Base-by-base conservation (phyloP, 2,797 vertebrate species). In the Lacerta viridis region DNA sequence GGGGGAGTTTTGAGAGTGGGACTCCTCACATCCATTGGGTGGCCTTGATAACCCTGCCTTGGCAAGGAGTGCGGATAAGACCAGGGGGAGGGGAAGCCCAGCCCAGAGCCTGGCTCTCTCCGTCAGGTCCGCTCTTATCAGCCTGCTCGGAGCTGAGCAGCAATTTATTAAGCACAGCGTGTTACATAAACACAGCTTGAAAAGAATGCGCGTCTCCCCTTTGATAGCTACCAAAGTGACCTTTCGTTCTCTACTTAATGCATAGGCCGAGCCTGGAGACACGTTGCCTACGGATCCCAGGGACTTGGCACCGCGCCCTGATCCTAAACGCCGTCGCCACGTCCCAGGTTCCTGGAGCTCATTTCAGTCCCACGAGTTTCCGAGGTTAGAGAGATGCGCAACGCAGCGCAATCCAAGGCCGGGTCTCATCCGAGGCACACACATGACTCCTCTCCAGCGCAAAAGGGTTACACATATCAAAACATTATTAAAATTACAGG, bases 31-130 rank as follows among this genome's bases (percentile, higher is more conserved):
- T 95, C 50, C 93, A 90, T 87, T 95, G 91, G 93, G 92, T 95
- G 95, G 96, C 96, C 96, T 91, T 95, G 96, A 97, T 96, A 97
- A 96, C 94, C 89, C 92, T 88, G 0, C 91, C 92, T 93, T 94
- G 93, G 88, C 94, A 74, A 91, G 90, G 83, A 86, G 85, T 29
- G 46, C 43, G 92, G 93, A 94, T 94, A 90, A 91, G 92, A 2
- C 20, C 33, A 74, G 15, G 27, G 5, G 33, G 82, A 55, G 81
- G 4, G 83, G 68, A 85, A 86, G 89, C 78, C 61, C 86, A 61
- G 85, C 94, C 92, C 93, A 82, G 94, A 77, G 94, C 92, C 83
- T 84, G 95, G 94, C 94, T 94, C 92, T 95, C 92, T 88, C 78
- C 94, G 93, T 88, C 86, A 90, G 89, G 83, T 93, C 94, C 46